These are phyloP conservation scores for Noturus placidus DNA, from an alignment of 2,113 vertebrate genomes.

Conservation along the genomic window DNA sequence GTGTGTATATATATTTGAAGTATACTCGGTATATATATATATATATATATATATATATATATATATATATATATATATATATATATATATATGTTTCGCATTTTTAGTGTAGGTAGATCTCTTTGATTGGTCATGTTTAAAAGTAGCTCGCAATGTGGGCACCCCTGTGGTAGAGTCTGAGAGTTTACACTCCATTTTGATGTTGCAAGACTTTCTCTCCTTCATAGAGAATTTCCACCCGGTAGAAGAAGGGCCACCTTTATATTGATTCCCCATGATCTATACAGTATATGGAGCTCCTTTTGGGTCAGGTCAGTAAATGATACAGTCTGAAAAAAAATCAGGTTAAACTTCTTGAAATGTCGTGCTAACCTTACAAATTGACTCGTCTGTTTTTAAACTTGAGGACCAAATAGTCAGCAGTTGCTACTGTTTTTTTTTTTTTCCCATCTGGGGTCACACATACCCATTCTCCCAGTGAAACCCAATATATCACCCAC, in stretches of 20 bases:
- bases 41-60: too few relatives aligned
- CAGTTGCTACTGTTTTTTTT: background rate
- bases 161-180: background rate
- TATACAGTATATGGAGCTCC: background rate
- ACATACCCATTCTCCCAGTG: background rate
- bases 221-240: background rate
- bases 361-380: background rate
- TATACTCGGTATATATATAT: too few relatives aligned
- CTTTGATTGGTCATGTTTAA: too few relatives aligned
- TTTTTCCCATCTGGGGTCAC: background rate
- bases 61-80: too few relatives aligned
- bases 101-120: too few relatives aligned
- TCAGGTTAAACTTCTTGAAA: background rate
- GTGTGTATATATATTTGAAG: too few relatives aligned
- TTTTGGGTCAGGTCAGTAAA: slow-evolving; percentile 9
- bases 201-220: background rate
- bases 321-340: background rate
- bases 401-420: background rate
- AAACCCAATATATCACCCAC: background rate
- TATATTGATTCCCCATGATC: background rate
- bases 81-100: too few relatives aligned
- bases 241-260: background rate
- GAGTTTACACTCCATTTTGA: background rate
- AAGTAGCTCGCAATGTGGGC: too few relatives aligned
- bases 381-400: background rate